Evolutionary conservation across 2,113 vertebrate genomes (phyloP).

Genomic region (Sylvia atricapilla): DNA sequence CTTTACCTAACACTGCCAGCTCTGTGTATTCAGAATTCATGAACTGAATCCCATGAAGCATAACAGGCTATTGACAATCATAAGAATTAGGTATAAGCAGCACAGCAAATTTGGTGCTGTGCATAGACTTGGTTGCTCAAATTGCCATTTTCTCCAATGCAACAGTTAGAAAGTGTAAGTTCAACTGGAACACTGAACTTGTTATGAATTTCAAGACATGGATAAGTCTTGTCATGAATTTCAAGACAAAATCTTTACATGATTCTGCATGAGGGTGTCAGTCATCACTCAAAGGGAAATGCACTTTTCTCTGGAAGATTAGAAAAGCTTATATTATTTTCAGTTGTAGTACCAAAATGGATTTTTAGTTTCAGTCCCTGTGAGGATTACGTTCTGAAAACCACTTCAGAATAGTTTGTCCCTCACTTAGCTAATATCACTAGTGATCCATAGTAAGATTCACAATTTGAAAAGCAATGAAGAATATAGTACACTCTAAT

Average conservation of each 20-base stretch:
- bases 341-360: background rate
- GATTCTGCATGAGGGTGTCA: background rate
- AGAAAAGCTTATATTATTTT: background rate
- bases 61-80: background rate
- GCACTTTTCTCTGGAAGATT: background rate
- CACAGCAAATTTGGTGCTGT: background rate
- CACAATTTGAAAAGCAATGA: slow-evolving; percentile 13
- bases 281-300: background rate
- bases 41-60: background rate
- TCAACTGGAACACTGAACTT: background rate
- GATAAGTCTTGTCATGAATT: background rate
- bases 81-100: background rate
- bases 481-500: slow-evolving; percentile 9
- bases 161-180: background rate
- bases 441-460: background rate
- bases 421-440: background rate
- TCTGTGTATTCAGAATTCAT: background rate
- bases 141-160: background rate
- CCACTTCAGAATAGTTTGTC: background rate
- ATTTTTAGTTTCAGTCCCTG: background rate
- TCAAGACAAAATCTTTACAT: background rate
- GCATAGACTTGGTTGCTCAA: background rate
- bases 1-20: background rate
- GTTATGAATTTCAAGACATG: background rate
- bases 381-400: background rate